Conservation (phyloP, 2,888 invertebrate genomes). For the Cheilosia scutellata region DNA sequence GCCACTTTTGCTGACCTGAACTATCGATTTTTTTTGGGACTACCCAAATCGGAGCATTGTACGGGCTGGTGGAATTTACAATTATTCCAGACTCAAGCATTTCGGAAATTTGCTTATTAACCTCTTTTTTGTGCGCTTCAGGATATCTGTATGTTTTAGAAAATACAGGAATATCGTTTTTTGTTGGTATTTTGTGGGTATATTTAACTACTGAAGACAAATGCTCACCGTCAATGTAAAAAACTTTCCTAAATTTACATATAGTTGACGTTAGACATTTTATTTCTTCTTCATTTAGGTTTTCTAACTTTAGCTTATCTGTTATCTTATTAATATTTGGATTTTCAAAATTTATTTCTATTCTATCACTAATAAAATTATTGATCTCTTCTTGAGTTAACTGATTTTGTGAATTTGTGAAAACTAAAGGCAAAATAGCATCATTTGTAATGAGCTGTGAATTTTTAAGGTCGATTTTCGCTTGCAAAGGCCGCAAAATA, state of each 20-base stretch:
- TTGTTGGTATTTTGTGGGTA: constrained; percentile 24
- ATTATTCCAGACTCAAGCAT: too few relatives aligned
- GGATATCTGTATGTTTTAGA: constrained; percentile 29
- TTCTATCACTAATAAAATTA: not conserved
- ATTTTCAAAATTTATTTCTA: constrained; percentile 17
- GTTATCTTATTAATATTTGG: not conserved
- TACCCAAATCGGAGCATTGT: too few relatives aligned
- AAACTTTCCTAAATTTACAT: constrained; percentile 22
- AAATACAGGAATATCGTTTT: constrained; percentile 25
- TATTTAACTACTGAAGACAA: constrained; percentile 19
- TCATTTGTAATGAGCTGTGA: constrained; percentile 9
- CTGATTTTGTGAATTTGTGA: not conserved
- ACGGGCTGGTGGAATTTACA: too few relatives aligned
- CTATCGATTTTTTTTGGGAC: too few relatives aligned
- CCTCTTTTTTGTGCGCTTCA: constrained; percentile 13
- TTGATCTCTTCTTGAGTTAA: constrained; percentile 13
- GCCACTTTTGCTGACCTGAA: too few relatives aligned
- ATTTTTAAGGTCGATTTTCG: constrained; percentile 2
- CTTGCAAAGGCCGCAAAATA: constrained; percentile 8
- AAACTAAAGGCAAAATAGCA: constrained; percentile 1
- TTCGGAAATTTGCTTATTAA: too few relatives aligned
- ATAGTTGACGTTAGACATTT: constrained; percentile 5
- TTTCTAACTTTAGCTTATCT: constrained; percentile 23
- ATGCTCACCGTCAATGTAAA: constrained; percentile 28
- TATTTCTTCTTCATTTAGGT: constrained; percentile 37